Evolutionary conservation across 2,888 invertebrate genomes (phyloP).

Genomic region (Rhingia campestris): DNA sequence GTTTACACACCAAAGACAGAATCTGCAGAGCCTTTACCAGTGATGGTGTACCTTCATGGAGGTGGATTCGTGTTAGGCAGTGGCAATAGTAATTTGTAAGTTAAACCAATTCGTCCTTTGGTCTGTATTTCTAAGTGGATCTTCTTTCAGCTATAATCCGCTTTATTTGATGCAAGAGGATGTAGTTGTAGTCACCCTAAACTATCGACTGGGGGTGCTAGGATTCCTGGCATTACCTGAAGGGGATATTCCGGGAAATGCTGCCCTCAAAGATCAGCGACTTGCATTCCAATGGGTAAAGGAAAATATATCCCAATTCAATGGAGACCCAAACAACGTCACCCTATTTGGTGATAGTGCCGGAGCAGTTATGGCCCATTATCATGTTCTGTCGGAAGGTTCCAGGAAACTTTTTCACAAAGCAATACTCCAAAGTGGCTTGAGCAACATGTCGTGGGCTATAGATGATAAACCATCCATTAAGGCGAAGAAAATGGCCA

Average conservation of each 20-base stretch:
- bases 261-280: slow-evolving; percentile 81
- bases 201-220: slow-evolving; percentile 80
- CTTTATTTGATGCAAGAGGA: slow-evolving; percentile 80
- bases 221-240: slow-evolving; percentile 81
- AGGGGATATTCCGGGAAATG: slow-evolving; percentile 80
- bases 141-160: slow-evolving; percentile 78
- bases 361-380: slow-evolving; percentile 71
- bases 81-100: slow-evolving; percentile 80
- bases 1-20: slow-evolving; percentile 79
- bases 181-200: slow-evolving; percentile 81
- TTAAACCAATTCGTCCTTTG: neutral
- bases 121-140: neutral
- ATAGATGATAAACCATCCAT: slow-evolving; percentile 52
- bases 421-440: slow-evolving; percentile 75
- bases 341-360: slow-evolving; percentile 76
- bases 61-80: slow-evolving; percentile 80
- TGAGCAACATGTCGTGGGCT: slow-evolving; percentile 68
- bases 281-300: slow-evolving; percentile 82
- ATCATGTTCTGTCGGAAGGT: slow-evolving; percentile 72
- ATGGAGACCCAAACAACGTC: slow-evolving; percentile 79
- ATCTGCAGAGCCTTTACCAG: slow-evolving; percentile 76
- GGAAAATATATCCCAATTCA: slow-evolving; percentile 81
- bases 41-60: slow-evolving; percentile 82
- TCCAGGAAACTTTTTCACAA: slow-evolving; percentile 75
- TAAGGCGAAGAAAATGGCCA: slow-evolving; percentile 70